Base-by-base conservation (phyloP, 2,888 invertebrate species). In the Hyppa rectilinea region DNA sequence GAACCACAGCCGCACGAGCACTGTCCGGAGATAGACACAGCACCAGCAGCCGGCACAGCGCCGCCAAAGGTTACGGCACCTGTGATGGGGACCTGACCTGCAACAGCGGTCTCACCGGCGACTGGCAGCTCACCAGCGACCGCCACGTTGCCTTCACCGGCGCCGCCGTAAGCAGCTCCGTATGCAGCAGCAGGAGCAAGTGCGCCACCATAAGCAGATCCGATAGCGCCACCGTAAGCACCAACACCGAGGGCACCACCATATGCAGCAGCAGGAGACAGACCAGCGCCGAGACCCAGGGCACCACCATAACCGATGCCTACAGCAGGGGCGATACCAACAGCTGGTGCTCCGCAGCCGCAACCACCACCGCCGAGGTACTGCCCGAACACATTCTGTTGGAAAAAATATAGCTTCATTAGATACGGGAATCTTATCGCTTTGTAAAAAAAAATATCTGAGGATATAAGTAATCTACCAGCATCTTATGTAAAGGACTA, bases 61-160 rank as follows among this genome's bases (percentile, higher is more conserved):
- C 58, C 58, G 0, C 29, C 2, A 14, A 59, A 59, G 14, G 0
- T 59, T 14, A 59, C 58, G 2, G 1, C 29, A 2, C 49, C 58
- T 9, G 3, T 1, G 26, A 59, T 3, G 58, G 49, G 58, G 2
- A 59, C 56, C 0, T 2, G 2, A 49, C 79, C 80, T 38, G 63
- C 68, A 62, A 80, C n/a, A 40, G 66, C 71, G 53, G 80, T 80
- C 45, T 26, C 72, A 69, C 80, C 80, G 38, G 63, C n/a, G 38
- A 80, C 80, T 56, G 79, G 79, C 58, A 80, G 71, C 68, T 89
- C 82, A 31, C 91, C 91, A 55, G 62, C 62, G 1, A 90, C 88
- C 4, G 80, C 79, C 55, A 91, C 72, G 20, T 85, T 80, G 0
- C 91, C 91, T 67, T 89, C 87, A 4, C 90, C 90, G 29, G 14